Base-by-base conservation (phyloP, 92 coral and sea anemone species). In the Phenganax subtilis region DNA sequence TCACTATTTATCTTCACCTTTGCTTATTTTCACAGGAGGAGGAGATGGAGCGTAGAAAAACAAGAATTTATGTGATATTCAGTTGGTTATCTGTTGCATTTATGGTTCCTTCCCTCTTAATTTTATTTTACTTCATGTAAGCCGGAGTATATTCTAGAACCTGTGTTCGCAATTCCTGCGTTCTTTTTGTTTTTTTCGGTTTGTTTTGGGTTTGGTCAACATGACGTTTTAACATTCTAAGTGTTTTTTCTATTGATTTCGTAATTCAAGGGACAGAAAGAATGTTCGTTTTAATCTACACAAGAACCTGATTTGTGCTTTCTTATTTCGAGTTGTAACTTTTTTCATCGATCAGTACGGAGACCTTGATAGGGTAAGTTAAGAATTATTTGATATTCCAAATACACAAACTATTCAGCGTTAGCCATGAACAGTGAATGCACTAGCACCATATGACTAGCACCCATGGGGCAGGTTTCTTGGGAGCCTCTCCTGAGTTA, bases 91-190 rank as follows among this genome's bases (percentile, higher is more conserved):
- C 84, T 14, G 71, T 85, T 20, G 55, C 86, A 9, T 54, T 85
- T 59, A 80, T 88, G 81, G 72, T 88, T 30, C 90, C 88, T 54
- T 56, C 88, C 12, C 84, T 88, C 84, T 63, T 81, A 3, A 12
- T 88, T 12, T 63, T 85, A 20, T 88, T 87, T 9, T 81, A 85
- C 77, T 65, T 85, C 81, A 82, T 88, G 90, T 88, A 82, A 81
- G 90, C 52, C 2, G 0, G 1, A 9, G 12, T 9, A 5, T 11
- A 10, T 27, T 65, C 51, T 52, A 5, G 47, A 37, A 37, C 47
- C 47, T 37, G 47, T 37, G 47, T 37, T 37, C 47, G 47, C 47
- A 37, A 37, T 1, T 37, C 47, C 5, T 37, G 47, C 47, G 47
- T 37, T 5, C 17, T 9, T 30, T 20, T 57, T 53, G 8, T 61